Percentiles rank a stretch among this genome's conserved stretches.
Evolutionary conservation across 2,113 vertebrate species (phyloP).

Genomic region (Urocynchramus pylzowi): DNA sequence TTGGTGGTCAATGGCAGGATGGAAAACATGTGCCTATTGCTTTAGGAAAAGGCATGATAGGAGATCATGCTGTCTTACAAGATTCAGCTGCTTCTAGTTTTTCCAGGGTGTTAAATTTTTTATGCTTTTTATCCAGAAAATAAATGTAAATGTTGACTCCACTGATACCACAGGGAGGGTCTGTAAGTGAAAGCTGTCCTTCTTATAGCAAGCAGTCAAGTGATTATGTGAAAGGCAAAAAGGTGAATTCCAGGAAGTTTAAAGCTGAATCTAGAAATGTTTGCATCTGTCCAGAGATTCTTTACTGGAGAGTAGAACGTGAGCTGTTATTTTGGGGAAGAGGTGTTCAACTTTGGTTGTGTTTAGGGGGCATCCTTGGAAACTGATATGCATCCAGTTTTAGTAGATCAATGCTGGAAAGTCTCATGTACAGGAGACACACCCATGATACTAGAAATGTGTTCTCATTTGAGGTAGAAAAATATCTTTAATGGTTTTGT

Average conservation of each 20-base stretch:
- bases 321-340: background rate
- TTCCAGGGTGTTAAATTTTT: background rate
- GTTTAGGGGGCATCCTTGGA: background rate
- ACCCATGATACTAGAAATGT: background rate
- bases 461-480: background rate
- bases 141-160: background rate
- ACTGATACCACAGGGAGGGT: background rate
- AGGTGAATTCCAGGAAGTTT: background rate
- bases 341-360: accelerated
- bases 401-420: background rate
- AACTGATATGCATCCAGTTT: background rate
- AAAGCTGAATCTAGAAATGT: background rate
- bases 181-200: background rate
- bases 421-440: background rate
- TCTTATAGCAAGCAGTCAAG: background rate
- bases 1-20: background rate
- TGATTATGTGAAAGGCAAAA: background rate
- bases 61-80: background rate
- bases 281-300: background rate
- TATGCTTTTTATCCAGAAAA: background rate
- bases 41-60: background rate
- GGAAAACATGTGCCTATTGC: background rate
- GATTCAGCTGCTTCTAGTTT: background rate
- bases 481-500: background rate
- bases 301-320: background rate